These are phyloP conservation scores for Parambassis ranga DNA, from an alignment of 2,797 vertebrate genomes.

Conservation along the genomic window DNA sequence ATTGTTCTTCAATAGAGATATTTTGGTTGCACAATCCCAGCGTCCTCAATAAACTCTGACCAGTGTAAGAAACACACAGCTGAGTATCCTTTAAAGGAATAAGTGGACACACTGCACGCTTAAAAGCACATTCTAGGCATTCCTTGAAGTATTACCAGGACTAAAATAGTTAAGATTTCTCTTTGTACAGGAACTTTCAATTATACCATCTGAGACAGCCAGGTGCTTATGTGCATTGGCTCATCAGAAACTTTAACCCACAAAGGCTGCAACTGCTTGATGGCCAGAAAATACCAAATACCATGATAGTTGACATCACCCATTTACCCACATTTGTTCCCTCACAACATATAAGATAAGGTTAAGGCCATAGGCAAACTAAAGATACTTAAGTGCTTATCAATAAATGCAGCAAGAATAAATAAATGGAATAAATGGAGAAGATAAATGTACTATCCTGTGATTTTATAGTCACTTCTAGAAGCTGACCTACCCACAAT, in stretches of 20 bases:
- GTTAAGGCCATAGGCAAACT: too few species aligned
- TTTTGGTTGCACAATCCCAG: too few species aligned
- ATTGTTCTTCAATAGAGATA: too few species aligned
- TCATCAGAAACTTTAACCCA: not conserved
- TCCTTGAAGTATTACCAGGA: conserved; percentile 40
- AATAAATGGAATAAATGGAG: too few species aligned
- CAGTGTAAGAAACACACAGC: conserved; percentile 1
- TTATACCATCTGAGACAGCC: not conserved
- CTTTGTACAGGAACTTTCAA: not conserved
- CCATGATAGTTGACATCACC: too few species aligned
- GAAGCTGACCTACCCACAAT: not conserved
- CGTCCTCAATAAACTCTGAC: not conserved
- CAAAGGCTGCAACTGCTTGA: not conserved
- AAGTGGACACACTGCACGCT: not conserved
- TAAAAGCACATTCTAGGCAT: conserved; percentile 44
- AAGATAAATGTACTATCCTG: not conserved
- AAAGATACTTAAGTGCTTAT: too few species aligned
- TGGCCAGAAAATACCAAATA: not conserved
- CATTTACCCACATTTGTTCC: too few species aligned
- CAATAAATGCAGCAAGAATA: too few species aligned
- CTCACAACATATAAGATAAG: too few species aligned
- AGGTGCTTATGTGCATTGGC: too few species aligned
- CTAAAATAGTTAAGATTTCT: conserved; percentile 30
- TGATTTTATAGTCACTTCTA: not conserved
- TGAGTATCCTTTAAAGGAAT: conserved; percentile 49